Evolutionary conservation across 2,888 invertebrate species (phyloP).

Genomic region (Tromatobia lineatoria): DNA sequence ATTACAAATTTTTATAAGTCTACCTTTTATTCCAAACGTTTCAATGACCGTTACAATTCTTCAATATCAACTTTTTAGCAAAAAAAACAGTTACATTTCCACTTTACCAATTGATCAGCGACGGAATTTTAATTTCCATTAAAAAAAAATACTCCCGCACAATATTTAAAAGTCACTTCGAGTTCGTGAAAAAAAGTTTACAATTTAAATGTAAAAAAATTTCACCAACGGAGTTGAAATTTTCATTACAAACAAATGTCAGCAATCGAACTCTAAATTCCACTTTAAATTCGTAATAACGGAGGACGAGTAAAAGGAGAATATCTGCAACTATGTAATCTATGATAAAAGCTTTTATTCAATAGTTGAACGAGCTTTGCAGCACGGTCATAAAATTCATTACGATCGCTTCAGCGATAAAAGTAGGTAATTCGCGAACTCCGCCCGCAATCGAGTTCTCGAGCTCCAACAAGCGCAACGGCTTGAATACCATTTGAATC

Average conservation of each 20-base stretch:
- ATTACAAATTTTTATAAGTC: too few species aligned
- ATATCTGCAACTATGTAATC: not conserved
- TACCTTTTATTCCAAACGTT: too few species aligned
- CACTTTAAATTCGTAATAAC: not conserved
- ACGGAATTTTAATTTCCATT: too few species aligned
- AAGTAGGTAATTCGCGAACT: slow-evolving; percentile 6
- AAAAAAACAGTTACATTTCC: too few species aligned
- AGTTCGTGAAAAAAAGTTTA: too few species aligned
- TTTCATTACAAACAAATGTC: not conserved
- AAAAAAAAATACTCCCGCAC: too few species aligned
- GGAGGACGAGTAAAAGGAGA: not conserved
- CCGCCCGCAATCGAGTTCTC: not conserved
- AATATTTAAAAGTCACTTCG: too few species aligned
- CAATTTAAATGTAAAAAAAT: too few species aligned
- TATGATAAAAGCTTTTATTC: not conserved
- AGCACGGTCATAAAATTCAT: not conserved
- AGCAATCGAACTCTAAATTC: not conserved
- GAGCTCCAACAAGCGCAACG: not conserved
- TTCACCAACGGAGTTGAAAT: too few species aligned
- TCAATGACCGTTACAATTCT: too few species aligned
- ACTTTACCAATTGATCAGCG: too few species aligned
- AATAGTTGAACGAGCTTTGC: not conserved
- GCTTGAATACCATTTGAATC: slow-evolving; percentile 13
- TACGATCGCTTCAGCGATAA: not conserved
- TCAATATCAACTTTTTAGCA: too few species aligned